These are phyloP conservation scores for Thrips palmi DNA, from an alignment of 1,140 invertebrate genomes.

Conservation along the genomic window DNA sequence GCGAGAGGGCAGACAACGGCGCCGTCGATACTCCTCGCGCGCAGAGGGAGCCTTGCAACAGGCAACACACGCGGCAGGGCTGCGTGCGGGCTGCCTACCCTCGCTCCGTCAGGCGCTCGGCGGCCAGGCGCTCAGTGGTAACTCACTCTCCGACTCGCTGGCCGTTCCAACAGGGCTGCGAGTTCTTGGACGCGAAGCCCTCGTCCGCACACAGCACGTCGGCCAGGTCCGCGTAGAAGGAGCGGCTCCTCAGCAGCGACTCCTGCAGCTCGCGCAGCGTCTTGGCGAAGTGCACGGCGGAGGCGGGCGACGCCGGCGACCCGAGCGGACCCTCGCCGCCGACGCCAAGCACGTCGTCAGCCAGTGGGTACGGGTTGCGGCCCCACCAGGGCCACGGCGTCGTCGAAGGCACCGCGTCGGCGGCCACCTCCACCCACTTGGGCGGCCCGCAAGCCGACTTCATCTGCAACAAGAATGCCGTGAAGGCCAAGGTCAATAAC, in stretches of 20 bases:
- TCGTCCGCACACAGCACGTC: conserved; percentile 44
- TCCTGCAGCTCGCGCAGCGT: conserved; percentile 10
- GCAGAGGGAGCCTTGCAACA: no score
- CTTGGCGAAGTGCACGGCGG: conserved; percentile 1
- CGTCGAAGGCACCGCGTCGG: conserved; percentile 1
- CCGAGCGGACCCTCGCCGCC: conserved; percentile 8
- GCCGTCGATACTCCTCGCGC: no score
- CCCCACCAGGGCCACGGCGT: no score
- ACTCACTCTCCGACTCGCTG: conserved; percentile 56
- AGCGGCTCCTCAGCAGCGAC: conserved; percentile 31
- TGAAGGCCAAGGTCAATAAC: not conserved
- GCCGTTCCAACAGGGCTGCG: conserved; percentile 55
- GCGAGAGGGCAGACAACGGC: no score
- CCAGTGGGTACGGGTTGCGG: not conserved
- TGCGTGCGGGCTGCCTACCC: no score
- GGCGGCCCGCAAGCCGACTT: conserved; percentile 9
- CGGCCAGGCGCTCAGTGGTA: no score
- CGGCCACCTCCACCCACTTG: not conserved
- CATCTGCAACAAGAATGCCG: conserved; percentile 6
- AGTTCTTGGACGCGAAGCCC: conserved; percentile 33
- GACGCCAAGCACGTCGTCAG: not conserved
- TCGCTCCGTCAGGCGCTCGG: no score
- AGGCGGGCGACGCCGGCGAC: conserved; percentile 3
- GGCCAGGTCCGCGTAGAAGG: conserved; percentile 46
- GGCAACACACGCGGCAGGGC: no score